Evolutionary conservation across 2,888 invertebrate species (phyloP), one percentile per base, ranked within the genome.

Genomic region (Cyclophora albipunctata): DNA sequence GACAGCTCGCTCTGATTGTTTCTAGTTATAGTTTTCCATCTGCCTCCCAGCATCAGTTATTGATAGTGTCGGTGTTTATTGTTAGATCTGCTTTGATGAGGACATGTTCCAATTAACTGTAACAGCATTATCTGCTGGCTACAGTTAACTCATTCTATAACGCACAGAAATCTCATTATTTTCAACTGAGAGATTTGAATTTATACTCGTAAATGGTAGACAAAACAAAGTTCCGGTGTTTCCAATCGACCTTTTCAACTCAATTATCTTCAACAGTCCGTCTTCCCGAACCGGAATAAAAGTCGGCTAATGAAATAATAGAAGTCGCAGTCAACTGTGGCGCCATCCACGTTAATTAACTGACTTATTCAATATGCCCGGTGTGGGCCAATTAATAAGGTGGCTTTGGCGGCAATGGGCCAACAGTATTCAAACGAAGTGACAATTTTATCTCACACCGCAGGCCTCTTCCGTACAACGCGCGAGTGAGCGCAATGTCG

Each of bases 271-370:
- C 67, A 63, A 69, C 74, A 72, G 71, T 70, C 64, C 60, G 64
- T 64, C 61, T 58, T 60, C 58, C 57, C 65, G 59, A 64, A 62
- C 63, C 67, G 64, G 67, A 73, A 79, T 74, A 75, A 76, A 78
- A 74, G 66, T 62, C 63, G 69, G 66, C 63, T 75, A 78, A 79
- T 80, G 66, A 75, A 78, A 78, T 80, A 77, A 81, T 72, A 67
- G 68, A 64, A 61, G 64, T 58, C 66, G 60, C 69, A 68, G 66
- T 52, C 61, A 57, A 49, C 60, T 49, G 60, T 62, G 62, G 60
- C 64, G 60, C 53, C 51, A 60, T 60, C 62, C 54, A 51, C 56
- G 62, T 71, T 72, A 71, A 69, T 72, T 69, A 68, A 67, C 60
- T 48, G 51, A 47, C 58, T 53, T 59, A 60, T 54, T 59, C 54